Evolutionary conservation across 2,797 vertebrate genomes (phyloP), one percentile per base, ranked within the genome.

Genomic region (Euphonia xanthogaster): DNA sequence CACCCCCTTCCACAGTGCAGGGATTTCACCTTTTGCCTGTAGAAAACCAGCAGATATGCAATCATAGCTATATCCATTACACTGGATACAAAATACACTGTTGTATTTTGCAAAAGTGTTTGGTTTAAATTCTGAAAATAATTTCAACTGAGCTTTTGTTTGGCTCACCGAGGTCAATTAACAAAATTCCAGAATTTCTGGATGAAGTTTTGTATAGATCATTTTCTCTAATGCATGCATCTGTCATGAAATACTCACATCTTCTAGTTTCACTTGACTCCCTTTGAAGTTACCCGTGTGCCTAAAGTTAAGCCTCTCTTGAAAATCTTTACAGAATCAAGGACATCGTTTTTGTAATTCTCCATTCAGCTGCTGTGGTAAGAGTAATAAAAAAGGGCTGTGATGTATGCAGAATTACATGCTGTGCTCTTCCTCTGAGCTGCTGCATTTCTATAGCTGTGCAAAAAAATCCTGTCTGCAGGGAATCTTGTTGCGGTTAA

Each of bases 221-320:
- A 51, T 68, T 93, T 84, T 92, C 78, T 45, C 54, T 95, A 88
- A 92, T 47, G 70, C 73, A 91, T 75, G 79, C 4, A 5, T 86
- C 85, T 70, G 62, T 86, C 93, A 79, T 2, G n/a, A 71, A 80
- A 79, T 53, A 60, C 82, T 89, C 86, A 47, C 48, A 57, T 71
- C 66, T 79, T 72, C 71, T 47, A 44, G 82, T 90, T 96, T 73
- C 86, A 79, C 53, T 73, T 90, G 93, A 95, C 91, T 95, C 89
- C 87, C 89, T 95, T 94, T 96, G 95, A 96, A 94, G 91, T 86
- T 94, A 95, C 92, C 94, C 95, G 88, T 73, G 62, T 76, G 66
- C 62, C 79, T 74, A 61, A 95, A 91, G 91, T 96, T 95, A 96
- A 96, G 93, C 93, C 66, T 95, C 93, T 94, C 93, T 90, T 58